Evolutionary conservation across 2,113 vertebrate species (phyloP).

Genomic region (Heteronetta atricapilla): DNA sequence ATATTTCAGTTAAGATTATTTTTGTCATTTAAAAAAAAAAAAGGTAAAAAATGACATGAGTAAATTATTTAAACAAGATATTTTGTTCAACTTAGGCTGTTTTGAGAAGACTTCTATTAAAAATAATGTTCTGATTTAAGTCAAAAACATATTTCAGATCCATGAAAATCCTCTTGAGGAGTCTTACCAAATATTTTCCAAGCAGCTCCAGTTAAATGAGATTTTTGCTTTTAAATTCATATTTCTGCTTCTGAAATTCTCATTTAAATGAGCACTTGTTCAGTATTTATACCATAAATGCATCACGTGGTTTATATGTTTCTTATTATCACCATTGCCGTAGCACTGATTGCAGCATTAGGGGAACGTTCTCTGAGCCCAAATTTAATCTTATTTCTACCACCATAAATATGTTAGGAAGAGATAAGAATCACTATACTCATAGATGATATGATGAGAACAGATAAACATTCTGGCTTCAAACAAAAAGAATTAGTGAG

Average conservation of each 20-base stretch:
- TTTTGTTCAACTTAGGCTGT: background rate
- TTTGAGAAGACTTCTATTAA: background rate
- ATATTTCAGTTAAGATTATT: background rate
- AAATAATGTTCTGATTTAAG: background rate
- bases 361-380: background rate
- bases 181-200: background rate
- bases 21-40: background rate
- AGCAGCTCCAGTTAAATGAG: background rate
- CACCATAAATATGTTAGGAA: background rate
- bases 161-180: background rate
- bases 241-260: background rate
- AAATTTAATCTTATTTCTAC: slow-evolving; percentile 1
- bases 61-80: background rate
- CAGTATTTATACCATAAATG: background rate
- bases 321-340: background rate
- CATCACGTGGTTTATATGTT: fast-evolving
- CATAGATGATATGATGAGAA: background rate
- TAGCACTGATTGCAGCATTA: background rate
- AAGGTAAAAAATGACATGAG: background rate
- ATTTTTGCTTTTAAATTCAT: background rate
- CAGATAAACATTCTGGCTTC: background rate
- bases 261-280: background rate
- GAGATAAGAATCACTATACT: background rate
- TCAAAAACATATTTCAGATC: background rate
- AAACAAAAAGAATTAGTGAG: slow-evolving; percentile 3